Conservation (phyloP, 1,140 invertebrate genomes). For the Bemisia tabaci region DNA sequence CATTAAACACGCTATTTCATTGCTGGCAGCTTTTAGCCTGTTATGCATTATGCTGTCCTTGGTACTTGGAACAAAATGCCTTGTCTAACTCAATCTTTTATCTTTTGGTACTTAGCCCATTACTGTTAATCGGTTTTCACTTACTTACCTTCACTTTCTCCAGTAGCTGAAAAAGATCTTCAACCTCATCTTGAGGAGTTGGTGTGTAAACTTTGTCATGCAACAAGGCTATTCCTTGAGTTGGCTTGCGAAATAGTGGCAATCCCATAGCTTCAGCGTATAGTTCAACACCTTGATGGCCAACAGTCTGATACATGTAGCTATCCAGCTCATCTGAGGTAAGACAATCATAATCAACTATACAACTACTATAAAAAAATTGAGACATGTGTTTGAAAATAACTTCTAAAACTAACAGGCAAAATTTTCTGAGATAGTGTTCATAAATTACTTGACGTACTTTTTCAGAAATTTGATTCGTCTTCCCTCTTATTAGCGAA, state of each 20-base stretch:
- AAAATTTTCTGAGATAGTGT: neutral
- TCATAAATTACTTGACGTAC: neutral
- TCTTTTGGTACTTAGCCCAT: too few relatives aligned
- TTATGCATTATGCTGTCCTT: too few relatives aligned
- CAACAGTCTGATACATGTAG: slow-evolving; percentile 99
- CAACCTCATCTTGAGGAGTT: slow-evolving; percentile 92
- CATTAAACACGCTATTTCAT: too few relatives aligned
- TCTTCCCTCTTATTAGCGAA: too few relatives aligned
- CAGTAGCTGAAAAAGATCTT: slow-evolving; percentile 84
- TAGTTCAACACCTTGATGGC: slow-evolving; percentile 81
- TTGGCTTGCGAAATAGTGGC: slow-evolving; percentile 72
- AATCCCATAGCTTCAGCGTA: slow-evolving; percentile 89
- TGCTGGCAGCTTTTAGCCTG: too few relatives aligned
- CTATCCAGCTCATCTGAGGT: slow-evolving; percentile 86
- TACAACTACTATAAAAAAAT: neutral
- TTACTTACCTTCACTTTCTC: slow-evolving; percentile 64
- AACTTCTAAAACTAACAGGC: too few relatives aligned
- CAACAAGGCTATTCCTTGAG: slow-evolving; percentile 63
- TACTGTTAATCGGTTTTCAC: too few relatives aligned
- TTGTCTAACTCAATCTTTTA: too few relatives aligned
- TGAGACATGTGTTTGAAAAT: slow-evolving; percentile 1
- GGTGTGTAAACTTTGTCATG: slow-evolving; percentile 70
- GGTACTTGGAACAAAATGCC: too few relatives aligned
- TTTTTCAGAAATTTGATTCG: neutral
- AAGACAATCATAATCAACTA: slow-evolving; percentile 6